Evolutionary conservation across 1,140 invertebrate species (phyloP).

Genomic region (Piezodorus guildinii): DNA sequence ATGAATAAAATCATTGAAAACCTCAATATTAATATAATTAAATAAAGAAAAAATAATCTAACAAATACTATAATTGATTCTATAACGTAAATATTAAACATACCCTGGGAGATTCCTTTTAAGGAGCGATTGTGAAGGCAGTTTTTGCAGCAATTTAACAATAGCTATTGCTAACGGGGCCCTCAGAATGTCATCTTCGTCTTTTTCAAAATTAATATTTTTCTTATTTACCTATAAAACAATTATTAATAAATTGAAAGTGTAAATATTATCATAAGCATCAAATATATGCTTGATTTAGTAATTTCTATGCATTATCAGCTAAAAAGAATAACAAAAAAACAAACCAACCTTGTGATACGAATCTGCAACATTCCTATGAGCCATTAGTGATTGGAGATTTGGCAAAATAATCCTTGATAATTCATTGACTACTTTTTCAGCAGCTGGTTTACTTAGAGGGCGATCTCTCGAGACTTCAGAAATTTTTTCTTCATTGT

Average conservation of each 20-base stretch:
- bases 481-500: slow-evolving; percentile 29
- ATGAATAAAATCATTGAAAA: background rate
- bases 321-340: background rate
- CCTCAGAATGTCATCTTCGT: slow-evolving; percentile 79
- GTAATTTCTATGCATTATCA: too few relatives aligned
- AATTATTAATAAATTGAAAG: too few relatives aligned
- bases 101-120: slow-evolving; percentile 69
- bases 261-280: too few relatives aligned
- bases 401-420: slow-evolving; percentile 15
- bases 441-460: slow-evolving; percentile 28
- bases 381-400: background rate
- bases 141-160: slow-evolving; percentile 79
- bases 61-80: too few relatives aligned
- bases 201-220: slow-evolving; percentile 45
- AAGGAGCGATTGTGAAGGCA: slow-evolving; percentile 58
- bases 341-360: slow-evolving; percentile 3
- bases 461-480: slow-evolving; percentile 28
- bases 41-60: too few relatives aligned
- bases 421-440: slow-evolving; percentile 28
- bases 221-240: slow-evolving; percentile 36
- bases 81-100: slow-evolving; percentile 29
- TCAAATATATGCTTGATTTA: too few relatives aligned
- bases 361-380: background rate
- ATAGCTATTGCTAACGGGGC: slow-evolving; percentile 86
- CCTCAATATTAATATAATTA: background rate